A percentile compares a stretch with the other conserved stretches of the same genome.
Evolutionary conservation across 1,140 invertebrate species (phyloP).

Genomic region (Aphelinus certus): DNA sequence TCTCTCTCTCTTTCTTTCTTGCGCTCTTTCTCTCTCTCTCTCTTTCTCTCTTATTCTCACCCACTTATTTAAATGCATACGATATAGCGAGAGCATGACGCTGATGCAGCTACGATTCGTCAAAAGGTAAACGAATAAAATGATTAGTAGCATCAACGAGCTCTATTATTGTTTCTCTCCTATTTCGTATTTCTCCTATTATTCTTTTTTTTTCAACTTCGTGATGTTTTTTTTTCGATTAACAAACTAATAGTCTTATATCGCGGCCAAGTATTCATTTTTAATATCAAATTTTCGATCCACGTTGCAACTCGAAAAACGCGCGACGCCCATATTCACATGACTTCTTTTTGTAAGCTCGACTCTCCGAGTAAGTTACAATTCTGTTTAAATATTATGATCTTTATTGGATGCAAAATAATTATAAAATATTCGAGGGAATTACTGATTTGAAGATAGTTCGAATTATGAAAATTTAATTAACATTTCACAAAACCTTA

Average conservation of each 20-base stretch:
- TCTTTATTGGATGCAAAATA: too few relatives aligned
- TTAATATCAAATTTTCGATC: constrained; percentile 23
- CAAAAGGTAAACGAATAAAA: not conserved
- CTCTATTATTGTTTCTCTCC: not conserved
- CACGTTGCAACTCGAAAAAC: constrained; percentile 19
- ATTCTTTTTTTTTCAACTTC: not conserved
- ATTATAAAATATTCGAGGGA: too few relatives aligned
- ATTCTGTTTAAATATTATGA: too few relatives aligned
- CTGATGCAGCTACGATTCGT: not conserved
- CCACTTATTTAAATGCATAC: constrained; percentile 1
- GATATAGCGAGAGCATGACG: not conserved
- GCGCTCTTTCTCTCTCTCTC: too few relatives aligned
- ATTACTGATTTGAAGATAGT: too few relatives aligned
- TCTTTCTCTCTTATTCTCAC: too few relatives aligned
- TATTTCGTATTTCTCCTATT: not conserved
- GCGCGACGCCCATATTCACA: not conserved
- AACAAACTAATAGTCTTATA: not conserved
- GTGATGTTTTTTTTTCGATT: not conserved
- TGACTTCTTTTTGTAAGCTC: not conserved
- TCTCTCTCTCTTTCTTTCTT: too few relatives aligned
- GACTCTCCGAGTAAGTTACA: constrained; percentile 5
- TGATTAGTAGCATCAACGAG: not conserved
- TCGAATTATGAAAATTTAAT: too few relatives aligned
- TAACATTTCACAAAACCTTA: too few relatives aligned
- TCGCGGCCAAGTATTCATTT: not conserved